Evolutionary conservation across 2,113 vertebrate genomes (phyloP), one percentile per base, ranked within the genome.

Genomic region (Donacobius atricapilla): DNA sequence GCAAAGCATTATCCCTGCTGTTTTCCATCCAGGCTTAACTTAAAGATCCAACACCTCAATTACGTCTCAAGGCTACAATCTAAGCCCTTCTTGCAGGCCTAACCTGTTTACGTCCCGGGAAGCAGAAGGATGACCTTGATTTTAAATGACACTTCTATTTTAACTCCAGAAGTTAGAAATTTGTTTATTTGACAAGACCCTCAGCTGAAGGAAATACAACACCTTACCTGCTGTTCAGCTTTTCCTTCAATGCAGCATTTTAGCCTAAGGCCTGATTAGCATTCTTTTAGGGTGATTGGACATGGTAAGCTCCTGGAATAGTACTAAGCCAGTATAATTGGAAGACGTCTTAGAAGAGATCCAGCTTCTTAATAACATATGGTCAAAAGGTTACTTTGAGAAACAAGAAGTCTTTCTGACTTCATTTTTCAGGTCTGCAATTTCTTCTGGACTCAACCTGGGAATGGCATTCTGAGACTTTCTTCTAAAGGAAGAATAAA

Each of bases 261-360:
- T 69, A 94, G 27, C 39, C 60, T 94, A 87, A 94, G 30, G 76
- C 42, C 80, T 77, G 88, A 96, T 94, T 96, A 96, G 90, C 85
- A 94, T 90, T 97, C 90, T 88, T 96, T 97, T 89, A 95, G 94
- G 39, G 83, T 86, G 80, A 97, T 96, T 96, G 89, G 65, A 54
- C 31, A 18, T 18, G 60, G 28, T 96, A 94, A 97, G 90, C 91
- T 96, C 69, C 88, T 94, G 47, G 66, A 96, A 88, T 51, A 93
- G 56, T 0, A 0, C 76, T 95, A 96, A 97, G 82, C 92, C 75
- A 63, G 39, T 53, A 45, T 93, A 94, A 96, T 94, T 94, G 85
- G 88, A 96, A 95, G 90, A 94, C 22, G 73, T 92, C 76, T 96
- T 94, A 94, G 39, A 83, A 68, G 53, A 97, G 85, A 97, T 96